Conservation (phyloP, 2,888 invertebrate species). For the Mechanitis mazaeus region DNA sequence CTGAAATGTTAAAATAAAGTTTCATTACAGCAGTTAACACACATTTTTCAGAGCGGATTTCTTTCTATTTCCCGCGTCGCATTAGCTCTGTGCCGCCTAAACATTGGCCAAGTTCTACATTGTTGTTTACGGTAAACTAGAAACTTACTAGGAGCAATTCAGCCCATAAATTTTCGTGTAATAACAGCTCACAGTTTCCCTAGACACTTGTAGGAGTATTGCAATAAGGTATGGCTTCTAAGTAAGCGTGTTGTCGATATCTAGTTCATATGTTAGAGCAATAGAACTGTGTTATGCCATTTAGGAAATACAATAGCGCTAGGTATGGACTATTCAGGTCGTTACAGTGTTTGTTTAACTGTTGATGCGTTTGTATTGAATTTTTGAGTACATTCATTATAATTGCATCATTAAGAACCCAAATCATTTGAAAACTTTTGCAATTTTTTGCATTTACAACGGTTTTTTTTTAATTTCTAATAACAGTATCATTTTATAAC, state of each 20-base stretch:
- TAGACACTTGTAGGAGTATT: conserved; percentile 68
- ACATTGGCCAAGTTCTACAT: conserved; percentile 68
- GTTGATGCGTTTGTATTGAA: too few species aligned
- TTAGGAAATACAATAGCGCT: conserved; percentile 3
- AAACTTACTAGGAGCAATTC: conserved; percentile 66
- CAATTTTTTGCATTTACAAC: too few species aligned
- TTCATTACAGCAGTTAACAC: conserved; percentile 50
- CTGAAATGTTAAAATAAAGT: conserved; percentile 42
- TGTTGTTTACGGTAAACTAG: conserved; percentile 72
- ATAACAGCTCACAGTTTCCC: conserved; percentile 72
- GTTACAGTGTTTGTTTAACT: too few species aligned
- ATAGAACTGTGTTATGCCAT: conserved; percentile 13
- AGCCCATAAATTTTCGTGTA: conserved; percentile 70
- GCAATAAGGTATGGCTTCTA: conserved; percentile 58
- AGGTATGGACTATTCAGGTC: conserved; percentile 1
- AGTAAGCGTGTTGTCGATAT: conserved; percentile 42
- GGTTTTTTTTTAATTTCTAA: too few species aligned
- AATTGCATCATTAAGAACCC: too few species aligned
- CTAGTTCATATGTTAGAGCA: conserved; percentile 36
- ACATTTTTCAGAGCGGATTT: conserved; percentile 56
- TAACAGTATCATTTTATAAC: too few species aligned
- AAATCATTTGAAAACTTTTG: too few species aligned
- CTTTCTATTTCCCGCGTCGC: conserved; percentile 56
- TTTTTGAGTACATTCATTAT: too few species aligned
- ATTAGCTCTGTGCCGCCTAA: conserved; percentile 53